These are phyloP conservation scores for Drosophila carrolli DNA, from an alignment of 1,140 invertebrate genomes.

Conservation along the genomic window DNA sequence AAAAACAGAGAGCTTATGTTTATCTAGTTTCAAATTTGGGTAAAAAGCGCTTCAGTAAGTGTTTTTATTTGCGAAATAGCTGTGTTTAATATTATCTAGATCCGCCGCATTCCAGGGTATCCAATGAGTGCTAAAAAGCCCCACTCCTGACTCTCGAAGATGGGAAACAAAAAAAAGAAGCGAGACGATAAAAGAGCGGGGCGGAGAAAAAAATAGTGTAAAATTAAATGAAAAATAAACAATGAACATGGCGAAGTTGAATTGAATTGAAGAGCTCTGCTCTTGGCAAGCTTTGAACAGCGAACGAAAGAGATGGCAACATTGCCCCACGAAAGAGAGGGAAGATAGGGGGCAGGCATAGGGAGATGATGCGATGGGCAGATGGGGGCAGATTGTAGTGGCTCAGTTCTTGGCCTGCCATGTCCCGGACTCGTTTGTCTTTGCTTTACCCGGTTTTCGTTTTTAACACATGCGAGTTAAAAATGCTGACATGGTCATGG, in stretches of 20 bases:
- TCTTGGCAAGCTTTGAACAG: constrained; percentile 27
- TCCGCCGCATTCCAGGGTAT: constrained; percentile 14
- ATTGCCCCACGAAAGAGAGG: constrained; percentile 1
- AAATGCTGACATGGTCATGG: constrained; percentile 75
- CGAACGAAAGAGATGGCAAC: constrained; percentile 1
- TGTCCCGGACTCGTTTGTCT: constrained; percentile 57
- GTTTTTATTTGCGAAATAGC: no score
- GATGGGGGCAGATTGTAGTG: constrained; percentile 43
- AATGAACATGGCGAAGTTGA: constrained; percentile 76
- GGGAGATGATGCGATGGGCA: background rate
- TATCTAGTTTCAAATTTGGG: no score
- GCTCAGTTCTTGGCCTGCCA: constrained; percentile 49
- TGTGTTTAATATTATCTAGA: background rate
- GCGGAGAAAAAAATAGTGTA: constrained; percentile 68
- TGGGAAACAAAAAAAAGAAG: background rate
- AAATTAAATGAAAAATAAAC: constrained; percentile 83
- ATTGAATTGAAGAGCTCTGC: constrained; percentile 75
- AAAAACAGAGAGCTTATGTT: no score
- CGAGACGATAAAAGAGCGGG: background rate
- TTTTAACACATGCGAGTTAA: constrained; percentile 71
- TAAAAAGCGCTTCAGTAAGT: no score
- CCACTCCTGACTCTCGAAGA: constrained; percentile 3
- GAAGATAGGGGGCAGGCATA: background rate
- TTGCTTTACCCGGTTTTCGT: constrained; percentile 58
- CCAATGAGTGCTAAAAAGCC: constrained; percentile 25